phyloP scores from a whole-genome alignment of 1,140 invertebrate genomes.

The Adelges cooleyi region DNA sequence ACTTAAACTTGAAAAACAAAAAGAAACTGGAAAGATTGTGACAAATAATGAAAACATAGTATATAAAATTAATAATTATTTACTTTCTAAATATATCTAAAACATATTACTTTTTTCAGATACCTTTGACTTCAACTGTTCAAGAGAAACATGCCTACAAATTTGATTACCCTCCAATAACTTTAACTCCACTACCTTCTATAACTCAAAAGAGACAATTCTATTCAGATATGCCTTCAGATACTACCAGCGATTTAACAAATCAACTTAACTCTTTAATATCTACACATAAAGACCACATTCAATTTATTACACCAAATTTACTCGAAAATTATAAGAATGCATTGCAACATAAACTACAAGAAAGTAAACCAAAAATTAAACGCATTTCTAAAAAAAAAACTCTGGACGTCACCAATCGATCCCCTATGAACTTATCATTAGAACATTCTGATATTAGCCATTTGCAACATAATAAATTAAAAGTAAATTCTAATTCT shows the following conservation, averaged over 20 bases:
- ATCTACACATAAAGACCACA: not conserved
- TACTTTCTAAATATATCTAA: not conserved
- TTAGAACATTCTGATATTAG: not conserved
- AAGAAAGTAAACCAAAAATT: not conserved
- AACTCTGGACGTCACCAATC: not conserved
- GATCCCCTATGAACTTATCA: not conserved
- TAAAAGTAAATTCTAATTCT: not conserved
- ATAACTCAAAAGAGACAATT: not conserved
- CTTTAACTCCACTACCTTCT: not conserved
- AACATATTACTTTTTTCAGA: not conserved
- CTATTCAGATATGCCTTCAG: not conserved
- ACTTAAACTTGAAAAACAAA: slow-evolving; percentile 7
- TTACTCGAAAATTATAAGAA: not conserved
- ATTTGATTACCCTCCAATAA: not conserved
- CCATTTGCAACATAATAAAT: not conserved
- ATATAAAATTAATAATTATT: not conserved
- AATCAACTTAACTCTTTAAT: slow-evolving; percentile 1
- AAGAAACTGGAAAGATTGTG: not conserved
- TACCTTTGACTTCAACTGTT: not conserved
- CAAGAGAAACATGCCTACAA: not conserved
- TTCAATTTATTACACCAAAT: not conserved
- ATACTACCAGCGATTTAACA: not conserved
- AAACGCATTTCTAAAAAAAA: not conserved
- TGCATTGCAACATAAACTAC: not conserved
- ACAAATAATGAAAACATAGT: not conserved